phyloP scores from a whole-genome alignment of 1,140 invertebrate genomes.

The Papilio glaucus region DNA sequence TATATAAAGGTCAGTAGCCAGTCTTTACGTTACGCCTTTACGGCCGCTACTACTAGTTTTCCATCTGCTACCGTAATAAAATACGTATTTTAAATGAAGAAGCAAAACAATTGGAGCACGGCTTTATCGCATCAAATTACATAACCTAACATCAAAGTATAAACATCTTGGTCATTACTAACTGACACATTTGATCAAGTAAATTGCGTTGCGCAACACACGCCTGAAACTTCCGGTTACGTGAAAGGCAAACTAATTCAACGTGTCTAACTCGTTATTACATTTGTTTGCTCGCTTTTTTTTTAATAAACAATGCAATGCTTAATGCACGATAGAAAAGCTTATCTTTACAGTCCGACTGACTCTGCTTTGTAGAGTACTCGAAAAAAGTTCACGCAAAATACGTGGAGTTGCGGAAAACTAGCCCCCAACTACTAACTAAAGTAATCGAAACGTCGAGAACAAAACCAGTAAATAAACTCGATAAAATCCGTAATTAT shows the following conservation, averaged over 20 bases:
- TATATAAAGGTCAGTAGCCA: too few species aligned
- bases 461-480: too few species aligned
- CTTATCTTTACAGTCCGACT: too few species aligned
- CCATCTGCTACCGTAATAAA: too few species aligned
- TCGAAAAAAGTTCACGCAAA: too few species aligned
- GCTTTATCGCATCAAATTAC: neutral
- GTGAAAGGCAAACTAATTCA: conserved; percentile 33
- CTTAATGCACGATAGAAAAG: neutral
- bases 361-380: too few species aligned
- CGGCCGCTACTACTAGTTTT: too few species aligned
- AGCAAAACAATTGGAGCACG: neutral
- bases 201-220: conserved; percentile 27
- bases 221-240: conserved; percentile 26
- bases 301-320: neutral
- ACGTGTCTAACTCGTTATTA: conserved; percentile 23
- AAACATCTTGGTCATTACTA: neutral
- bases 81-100: neutral
- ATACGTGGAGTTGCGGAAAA: too few species aligned
- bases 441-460: too few species aligned
- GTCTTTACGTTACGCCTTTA: too few species aligned
- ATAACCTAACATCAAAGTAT: neutral
- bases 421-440: too few species aligned
- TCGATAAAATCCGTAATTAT: too few species aligned
- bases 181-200: conserved; percentile 17
- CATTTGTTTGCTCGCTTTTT: neutral